Base-by-base conservation (phyloP, 2,888 invertebrate species). In the Sussaba pulchella region DNA sequence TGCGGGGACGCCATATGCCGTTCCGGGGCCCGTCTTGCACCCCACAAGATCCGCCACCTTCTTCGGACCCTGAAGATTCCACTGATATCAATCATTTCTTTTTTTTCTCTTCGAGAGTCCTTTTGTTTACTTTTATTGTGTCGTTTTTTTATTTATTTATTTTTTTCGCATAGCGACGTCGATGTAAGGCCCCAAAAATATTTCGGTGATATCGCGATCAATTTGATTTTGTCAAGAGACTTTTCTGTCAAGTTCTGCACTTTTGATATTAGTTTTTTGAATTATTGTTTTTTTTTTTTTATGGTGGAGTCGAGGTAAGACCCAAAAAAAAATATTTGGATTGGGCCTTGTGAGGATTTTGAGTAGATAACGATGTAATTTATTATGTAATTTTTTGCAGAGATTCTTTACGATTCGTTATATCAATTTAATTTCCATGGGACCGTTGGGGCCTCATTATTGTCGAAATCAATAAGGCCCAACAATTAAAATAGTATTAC, bases 1-100 rank as follows among this genome's bases (percentile, higher is more conserved):
- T 85, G 82, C 80, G 45, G 36, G 67, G 66, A 85, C 83, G 82
- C 86, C 86, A 85, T 86, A 86, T 86, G 86, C 77, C 84, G 71
- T 72, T 79, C 69, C 80, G 74, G 73, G 76, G 83, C 57, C 39
- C 64, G 64, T 67, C 71, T 41, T 78, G 77, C 82, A 81, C 82
- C 84, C 83, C 79, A 79, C 80, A 84, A 70, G 83, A 80, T 81
- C 82, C 59, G 72, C 75, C 59, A 52, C 45, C 78, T 80, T 66
- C 59, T 66, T 36, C 57, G 31, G 17, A 57, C 54, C 17, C 57
- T 9, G 12, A 31, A 57, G 57, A 54, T 54, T 26, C 31, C n/a
- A 57, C 57, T 57, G 31, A 57, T 57, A 26, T 57, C 31, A 57
- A 57, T 57, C 57, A 57, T 57, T 31, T 6, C 4, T 31, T 31